These are phyloP conservation scores for Myotis brandtii DNA, from an alignment of 2,113 vertebrate genomes.

Conservation along the genomic window DNA sequence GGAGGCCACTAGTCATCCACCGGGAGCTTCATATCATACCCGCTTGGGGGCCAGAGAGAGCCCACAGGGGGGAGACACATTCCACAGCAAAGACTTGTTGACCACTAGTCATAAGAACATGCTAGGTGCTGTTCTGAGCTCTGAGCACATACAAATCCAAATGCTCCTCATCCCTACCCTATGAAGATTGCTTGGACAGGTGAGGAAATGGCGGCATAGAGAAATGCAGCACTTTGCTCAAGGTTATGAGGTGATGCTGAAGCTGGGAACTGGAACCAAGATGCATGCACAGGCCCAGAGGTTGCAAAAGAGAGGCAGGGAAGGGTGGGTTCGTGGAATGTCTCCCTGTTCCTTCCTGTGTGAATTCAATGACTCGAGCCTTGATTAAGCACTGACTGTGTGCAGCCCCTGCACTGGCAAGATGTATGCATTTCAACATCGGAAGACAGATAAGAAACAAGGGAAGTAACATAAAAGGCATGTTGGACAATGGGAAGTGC, in stretches of 20 bases:
- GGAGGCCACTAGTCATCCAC: not conserved
- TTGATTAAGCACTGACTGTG: not conserved
- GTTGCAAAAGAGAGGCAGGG: too few species aligned
- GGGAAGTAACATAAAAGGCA: not conserved
- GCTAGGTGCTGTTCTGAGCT: not conserved
- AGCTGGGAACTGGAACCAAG: not conserved
- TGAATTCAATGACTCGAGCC: not conserved
- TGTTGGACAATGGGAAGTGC: not conserved
- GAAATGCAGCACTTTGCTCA: not conserved
- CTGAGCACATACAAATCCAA: not conserved
- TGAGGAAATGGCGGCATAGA: not conserved
- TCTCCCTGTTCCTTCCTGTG: not conserved
- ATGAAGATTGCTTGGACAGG: not conserved
- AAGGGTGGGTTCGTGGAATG: not conserved
- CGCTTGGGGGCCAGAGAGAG: not conserved
- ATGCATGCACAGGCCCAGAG: not conserved
- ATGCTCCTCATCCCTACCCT: not conserved
- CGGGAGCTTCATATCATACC: not conserved
- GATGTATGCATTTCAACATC: not conserved
- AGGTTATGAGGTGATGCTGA: not conserved
- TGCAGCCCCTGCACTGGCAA: not conserved
- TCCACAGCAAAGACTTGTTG: not conserved
- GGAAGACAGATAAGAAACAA: not conserved
- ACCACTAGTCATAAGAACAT: fast-evolving
- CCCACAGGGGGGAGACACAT: not conserved